phyloP scores from a whole-genome alignment of 2,888 invertebrate genomes.

The Chironomus riparius region DNA sequence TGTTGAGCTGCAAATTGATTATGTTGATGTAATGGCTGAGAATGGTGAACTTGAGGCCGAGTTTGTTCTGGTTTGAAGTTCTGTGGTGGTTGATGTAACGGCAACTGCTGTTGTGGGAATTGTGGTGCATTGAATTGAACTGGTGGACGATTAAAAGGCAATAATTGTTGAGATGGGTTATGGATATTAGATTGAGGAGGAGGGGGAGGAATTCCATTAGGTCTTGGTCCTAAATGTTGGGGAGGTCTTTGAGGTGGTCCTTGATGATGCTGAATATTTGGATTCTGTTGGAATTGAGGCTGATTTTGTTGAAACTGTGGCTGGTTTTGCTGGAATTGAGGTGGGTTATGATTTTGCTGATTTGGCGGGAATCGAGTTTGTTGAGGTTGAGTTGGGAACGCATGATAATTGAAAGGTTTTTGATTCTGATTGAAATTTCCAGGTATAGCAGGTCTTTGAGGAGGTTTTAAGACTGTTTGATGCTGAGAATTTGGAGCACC shows the following conservation, averaged over 20 bases:
- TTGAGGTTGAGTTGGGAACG: conserved; percentile 30
- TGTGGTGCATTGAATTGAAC: conserved; percentile 43
- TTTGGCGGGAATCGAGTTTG: conserved; percentile 31
- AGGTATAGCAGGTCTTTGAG: conserved; percentile 14
- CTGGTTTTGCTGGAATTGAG: too few species aligned
- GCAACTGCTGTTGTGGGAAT: conserved; percentile 39
- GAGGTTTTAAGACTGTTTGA: conserved; percentile 24
- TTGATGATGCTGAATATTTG: conserved; percentile 29
- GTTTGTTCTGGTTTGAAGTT: conserved; percentile 35
- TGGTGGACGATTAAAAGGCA: conserved; percentile 40
- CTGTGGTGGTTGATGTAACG: conserved; percentile 38
- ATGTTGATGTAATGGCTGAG: conserved; percentile 33
- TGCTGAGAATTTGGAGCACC: conserved; percentile 16
- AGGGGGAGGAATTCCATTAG: too few species aligned
- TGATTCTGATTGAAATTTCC: conserved; percentile 26
- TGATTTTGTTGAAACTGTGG: too few species aligned
- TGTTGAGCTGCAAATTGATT: conserved; percentile 34
- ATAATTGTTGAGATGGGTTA: conserved; percentile 31
- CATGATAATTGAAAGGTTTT: conserved; percentile 28
- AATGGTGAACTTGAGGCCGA: conserved; percentile 38
- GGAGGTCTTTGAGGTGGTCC: background rate
- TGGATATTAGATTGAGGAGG: too few species aligned
- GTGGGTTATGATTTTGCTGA: too few species aligned
- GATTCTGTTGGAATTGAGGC: background rate
- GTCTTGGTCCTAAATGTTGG: background rate